These are phyloP conservation scores for Phymastichus coffea DNA, from an alignment of 1,140 invertebrate genomes.

Conservation along the genomic window DNA sequence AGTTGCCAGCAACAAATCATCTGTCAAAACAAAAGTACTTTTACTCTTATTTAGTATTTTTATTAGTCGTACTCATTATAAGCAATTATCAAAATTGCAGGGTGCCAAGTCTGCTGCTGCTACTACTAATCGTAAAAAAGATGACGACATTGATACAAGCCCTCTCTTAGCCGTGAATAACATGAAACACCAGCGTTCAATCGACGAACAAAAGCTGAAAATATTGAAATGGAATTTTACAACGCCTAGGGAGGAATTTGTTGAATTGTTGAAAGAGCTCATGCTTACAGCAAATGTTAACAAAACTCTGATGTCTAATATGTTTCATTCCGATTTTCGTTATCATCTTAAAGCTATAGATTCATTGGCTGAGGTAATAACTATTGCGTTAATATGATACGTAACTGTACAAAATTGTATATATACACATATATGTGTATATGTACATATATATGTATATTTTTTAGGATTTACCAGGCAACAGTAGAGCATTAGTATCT, in stretches of 20 bases:
- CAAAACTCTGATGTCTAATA: constrained; percentile 80
- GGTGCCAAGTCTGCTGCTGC: constrained; percentile 29
- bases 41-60: background rate
- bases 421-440: no score
- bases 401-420: background rate
- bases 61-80: no score
- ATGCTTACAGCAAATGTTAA: constrained; percentile 88
- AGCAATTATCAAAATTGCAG: constrained; percentile 4
- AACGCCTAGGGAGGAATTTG: constrained; percentile 88
- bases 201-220: constrained; percentile 91
- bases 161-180: constrained; percentile 82
- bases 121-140: constrained; percentile 70
- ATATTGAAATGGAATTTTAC: constrained; percentile 97
- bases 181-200: constrained; percentile 85
- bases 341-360: constrained; percentile 96
- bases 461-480: constrained; percentile 67
- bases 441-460: background rate
- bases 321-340: constrained; percentile 96
- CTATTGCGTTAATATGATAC: background rate
- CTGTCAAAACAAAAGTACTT: constrained; percentile 44
- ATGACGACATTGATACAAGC: constrained; percentile 81
- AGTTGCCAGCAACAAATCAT: constrained; percentile 56
- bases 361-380: constrained; percentile 70
- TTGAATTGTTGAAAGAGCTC: constrained; percentile 86
- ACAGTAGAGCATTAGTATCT: constrained; percentile 76